Evolutionary conservation across 1,140 invertebrate genomes (phyloP).

Genomic region (Drosophila athabasca): DNA sequence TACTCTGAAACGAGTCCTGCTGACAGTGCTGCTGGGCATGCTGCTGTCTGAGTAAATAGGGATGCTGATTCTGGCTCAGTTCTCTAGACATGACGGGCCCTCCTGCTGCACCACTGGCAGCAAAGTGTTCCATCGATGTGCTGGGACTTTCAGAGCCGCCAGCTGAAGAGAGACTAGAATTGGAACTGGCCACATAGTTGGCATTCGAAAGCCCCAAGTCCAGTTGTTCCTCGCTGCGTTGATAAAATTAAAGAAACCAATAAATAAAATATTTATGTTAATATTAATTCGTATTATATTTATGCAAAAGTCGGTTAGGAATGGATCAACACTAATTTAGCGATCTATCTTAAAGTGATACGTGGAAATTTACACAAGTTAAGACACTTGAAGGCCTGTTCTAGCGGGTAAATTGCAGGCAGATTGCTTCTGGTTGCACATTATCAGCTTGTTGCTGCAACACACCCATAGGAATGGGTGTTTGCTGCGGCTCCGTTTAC

Average conservation of each 20-base stretch:
- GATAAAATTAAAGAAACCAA: background rate
- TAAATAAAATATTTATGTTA: no score
- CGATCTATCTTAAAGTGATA: no score
- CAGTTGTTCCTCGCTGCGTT: conserved; percentile 74
- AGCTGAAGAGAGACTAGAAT: conserved; percentile 85
- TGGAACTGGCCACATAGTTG: conserved; percentile 79
- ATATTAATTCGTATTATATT: no score
- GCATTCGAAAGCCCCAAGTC: conserved; percentile 77
- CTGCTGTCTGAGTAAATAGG: conserved; percentile 68
- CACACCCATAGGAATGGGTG: no score
- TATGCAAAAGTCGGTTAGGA: no score
- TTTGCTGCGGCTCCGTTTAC: no score
- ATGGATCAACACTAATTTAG: no score
- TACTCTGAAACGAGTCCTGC: conserved; percentile 76
- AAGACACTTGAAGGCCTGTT: no score
- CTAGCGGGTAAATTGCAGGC: no score
- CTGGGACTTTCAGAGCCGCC: conserved; percentile 85
- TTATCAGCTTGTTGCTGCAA: no score
- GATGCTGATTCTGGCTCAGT: conserved; percentile 55
- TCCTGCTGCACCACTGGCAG: conserved; percentile 62
- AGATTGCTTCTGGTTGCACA: no score
- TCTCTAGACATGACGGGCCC: conserved; percentile 25
- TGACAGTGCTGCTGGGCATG: conserved; percentile 74
- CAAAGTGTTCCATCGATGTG: conserved; percentile 85
- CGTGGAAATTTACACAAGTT: no score